Evolutionary conservation across 2,888 invertebrate species (phyloP).

Genomic region (Pseudolycoriella hygida): DNA sequence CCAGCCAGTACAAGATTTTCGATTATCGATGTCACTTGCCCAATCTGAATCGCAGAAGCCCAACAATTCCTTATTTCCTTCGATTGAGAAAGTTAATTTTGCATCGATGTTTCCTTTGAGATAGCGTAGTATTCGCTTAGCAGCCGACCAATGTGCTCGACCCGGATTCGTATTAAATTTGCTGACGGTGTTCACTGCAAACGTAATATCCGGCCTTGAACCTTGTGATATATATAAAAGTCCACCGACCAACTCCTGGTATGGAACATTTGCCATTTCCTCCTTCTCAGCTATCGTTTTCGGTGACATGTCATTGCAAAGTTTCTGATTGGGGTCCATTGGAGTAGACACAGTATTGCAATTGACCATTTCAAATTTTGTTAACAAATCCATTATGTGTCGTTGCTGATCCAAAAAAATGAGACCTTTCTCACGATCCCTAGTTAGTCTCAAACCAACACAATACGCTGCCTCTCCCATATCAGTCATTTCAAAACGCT

Average conservation of each 20-base stretch:
- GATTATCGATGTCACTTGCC: too few relatives aligned
- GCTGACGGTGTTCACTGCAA: too few relatives aligned
- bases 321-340: conserved; percentile 8
- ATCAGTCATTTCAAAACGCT: conserved; percentile 5
- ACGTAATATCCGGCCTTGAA: too few relatives aligned
- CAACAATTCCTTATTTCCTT: too few relatives aligned
- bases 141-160: too few relatives aligned
- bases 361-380: conserved; percentile 8
- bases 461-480: conserved; percentile 1
- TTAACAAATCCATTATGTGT: conserved; percentile 6
- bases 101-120: too few relatives aligned
- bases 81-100: too few relatives aligned
- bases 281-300: conserved; percentile 7
- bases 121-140: too few relatives aligned
- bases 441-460: not conserved
- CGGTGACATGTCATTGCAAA: conserved; percentile 8
- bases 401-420: conserved; percentile 6
- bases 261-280: conserved; percentile 8
- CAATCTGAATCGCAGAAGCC: too few relatives aligned
- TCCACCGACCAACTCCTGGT: too few relatives aligned
- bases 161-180: too few relatives aligned
- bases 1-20: too few relatives aligned
- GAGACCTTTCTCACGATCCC: not conserved
- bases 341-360: conserved; percentile 9
- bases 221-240: conserved; percentile 9